Evolutionary conservation across 1,140 invertebrate genomes (phyloP).

Genomic region (Lethocerus indicus): DNA sequence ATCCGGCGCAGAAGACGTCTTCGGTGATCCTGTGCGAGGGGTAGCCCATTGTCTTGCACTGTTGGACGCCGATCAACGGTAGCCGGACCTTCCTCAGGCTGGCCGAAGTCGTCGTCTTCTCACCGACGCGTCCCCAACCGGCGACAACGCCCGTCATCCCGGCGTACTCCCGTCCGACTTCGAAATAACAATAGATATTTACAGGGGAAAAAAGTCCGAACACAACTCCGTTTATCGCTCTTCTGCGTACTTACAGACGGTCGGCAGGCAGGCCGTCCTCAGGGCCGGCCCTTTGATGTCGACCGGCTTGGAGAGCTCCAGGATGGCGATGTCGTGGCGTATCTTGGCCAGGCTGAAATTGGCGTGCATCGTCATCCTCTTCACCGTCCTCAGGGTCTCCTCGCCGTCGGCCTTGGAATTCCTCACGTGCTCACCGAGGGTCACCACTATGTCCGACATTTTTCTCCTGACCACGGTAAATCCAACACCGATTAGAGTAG

Average conservation of each 20-base stretch:
- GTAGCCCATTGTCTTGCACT: slow-evolving; percentile 48
- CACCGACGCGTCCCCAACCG: slow-evolving; percentile 55
- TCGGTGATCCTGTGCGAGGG: slow-evolving; percentile 50
- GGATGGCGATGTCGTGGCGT: slow-evolving; percentile 66
- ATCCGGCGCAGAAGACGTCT: slow-evolving; percentile 75
- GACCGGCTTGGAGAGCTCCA: slow-evolving; percentile 38
- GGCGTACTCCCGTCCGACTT: not conserved
- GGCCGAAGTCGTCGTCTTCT: slow-evolving; percentile 39
- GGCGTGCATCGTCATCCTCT: slow-evolving; percentile 43
- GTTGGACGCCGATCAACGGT: slow-evolving; percentile 50
- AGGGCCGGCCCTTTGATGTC: slow-evolving; percentile 31
- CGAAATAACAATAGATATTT: not conserved
- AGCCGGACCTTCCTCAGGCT: slow-evolving; percentile 37
- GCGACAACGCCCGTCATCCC: slow-evolving; percentile 46
- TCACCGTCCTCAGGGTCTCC: slow-evolving; percentile 28
- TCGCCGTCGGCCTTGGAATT: slow-evolving; percentile 36
- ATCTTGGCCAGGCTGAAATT: slow-evolving; percentile 49
- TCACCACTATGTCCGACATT: slow-evolving; percentile 36
- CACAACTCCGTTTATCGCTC: not conserved
- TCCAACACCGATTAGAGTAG: not conserved
- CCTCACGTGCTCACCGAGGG: slow-evolving; percentile 55
- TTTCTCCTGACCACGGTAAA: slow-evolving; percentile 25
- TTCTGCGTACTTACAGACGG: slow-evolving; percentile 28
- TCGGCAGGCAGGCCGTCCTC: slow-evolving; percentile 53
- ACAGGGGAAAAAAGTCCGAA: not conserved